Evolutionary conservation across 2,888 invertebrate genomes (phyloP), one percentile per base, ranked within the genome.

Genomic region (Aleiodes testaceus): DNA sequence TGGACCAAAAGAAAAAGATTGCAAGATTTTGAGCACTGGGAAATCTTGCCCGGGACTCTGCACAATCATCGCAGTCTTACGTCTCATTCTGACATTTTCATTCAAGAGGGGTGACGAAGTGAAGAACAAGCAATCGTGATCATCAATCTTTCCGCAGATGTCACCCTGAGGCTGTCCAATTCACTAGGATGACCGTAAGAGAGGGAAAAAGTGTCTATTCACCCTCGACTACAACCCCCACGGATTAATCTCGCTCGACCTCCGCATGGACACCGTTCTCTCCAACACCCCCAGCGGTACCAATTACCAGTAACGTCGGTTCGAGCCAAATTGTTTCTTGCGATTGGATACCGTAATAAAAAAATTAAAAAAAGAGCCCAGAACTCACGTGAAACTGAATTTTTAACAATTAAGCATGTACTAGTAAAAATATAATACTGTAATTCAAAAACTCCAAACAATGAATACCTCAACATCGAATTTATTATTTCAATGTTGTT

Each of bases 141-240:
- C 70, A 66, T 70, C 70, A 70, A 70, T 70, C 70, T 70, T 70
- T 61, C 9, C 11, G 49, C 45, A 59, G 14, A 16, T 66, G 36
- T 42, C 49, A 44, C 14, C 42, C 49, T 66, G 16, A 55, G 26
- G 47, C 59, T 42, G 36, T 65, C 61, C 70, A 70, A 70, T 70
- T 70, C 70, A 49, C 22, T 49, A 22, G 59, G 59, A 70, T 66
- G 66, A 66, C 66, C 55, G 42, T 18, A 26, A 4, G 2, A 36
- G 3, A 66, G 30, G 49, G 55, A 66, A 69, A 59, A 70, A 61
- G 61, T 59, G 59, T 14, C 36, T 18, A 59, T 42, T 22, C 18
- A 55, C 55, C 36, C 44, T 44, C 16, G 20, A 12, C 45, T 20
- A 22, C 63, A 20, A 12, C 45, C 45, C 45, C 63, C 44, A 26